A percentile compares a stretch with the other conserved stretches of the same genome.
Evolutionary conservation across 1,140 invertebrate genomes (phyloP).

Genomic region (Mylabris phalerata): DNA sequence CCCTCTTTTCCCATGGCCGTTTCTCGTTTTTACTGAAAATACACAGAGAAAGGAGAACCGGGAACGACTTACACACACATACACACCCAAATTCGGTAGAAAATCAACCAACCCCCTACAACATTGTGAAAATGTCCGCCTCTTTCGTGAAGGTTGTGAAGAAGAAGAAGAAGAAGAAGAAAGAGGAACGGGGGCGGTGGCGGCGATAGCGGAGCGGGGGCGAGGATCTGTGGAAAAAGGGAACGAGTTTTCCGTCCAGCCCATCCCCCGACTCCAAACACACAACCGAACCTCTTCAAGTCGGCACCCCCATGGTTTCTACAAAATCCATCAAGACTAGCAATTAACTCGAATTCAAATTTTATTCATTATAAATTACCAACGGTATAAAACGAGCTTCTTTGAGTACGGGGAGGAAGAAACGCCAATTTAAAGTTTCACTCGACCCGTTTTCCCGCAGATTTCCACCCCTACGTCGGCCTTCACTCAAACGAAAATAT

Average conservation of each 20-base stretch:
- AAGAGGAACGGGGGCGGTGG: too few species aligned
- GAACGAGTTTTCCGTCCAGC: too few species aligned
- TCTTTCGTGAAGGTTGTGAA: background rate
- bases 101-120: too few species aligned
- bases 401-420: constrained; percentile 35
- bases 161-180: too few species aligned
- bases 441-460: background rate
- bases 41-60: background rate
- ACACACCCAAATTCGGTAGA: too few species aligned
- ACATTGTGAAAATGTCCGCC: constrained; percentile 35
- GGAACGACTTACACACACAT: constrained; percentile 2
- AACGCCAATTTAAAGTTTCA: constrained; percentile 41
- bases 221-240: too few species aligned
- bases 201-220: too few species aligned
- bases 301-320: constrained; percentile 10
- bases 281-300: too few species aligned
- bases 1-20: constrained; percentile 12
- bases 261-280: too few species aligned
- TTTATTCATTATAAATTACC: constrained; percentile 50
- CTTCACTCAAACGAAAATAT: too few species aligned
- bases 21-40: too few species aligned
- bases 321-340: constrained; percentile 41
- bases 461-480: too few species aligned
- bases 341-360: constrained; percentile 43
- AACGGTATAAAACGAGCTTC: constrained; percentile 38